phyloP scores from a whole-genome alignment of 2,888 invertebrate genomes.

The Tinea semifulvella region DNA sequence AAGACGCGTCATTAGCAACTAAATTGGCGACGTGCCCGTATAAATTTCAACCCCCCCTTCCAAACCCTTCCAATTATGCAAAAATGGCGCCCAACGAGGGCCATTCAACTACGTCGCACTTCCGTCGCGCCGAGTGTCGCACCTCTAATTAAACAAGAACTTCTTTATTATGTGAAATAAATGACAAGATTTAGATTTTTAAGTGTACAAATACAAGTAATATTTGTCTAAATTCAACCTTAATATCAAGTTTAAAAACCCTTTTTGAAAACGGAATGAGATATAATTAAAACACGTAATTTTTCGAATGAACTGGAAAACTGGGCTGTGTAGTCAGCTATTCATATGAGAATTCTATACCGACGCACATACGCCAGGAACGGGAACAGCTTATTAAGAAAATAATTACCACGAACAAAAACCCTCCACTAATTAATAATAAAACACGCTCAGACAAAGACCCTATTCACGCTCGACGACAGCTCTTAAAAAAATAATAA shows the following conservation, averaged over 20 bases:
- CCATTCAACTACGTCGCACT: conserved; percentile 57
- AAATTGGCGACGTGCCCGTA: conserved; percentile 62
- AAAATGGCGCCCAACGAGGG: conserved; percentile 60
- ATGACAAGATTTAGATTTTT: conserved; percentile 26
- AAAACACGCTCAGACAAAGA: conserved; percentile 65
- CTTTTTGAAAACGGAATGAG: neutral
- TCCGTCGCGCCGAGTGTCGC: conserved; percentile 54
- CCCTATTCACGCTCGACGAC: conserved; percentile 61
- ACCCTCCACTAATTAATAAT: conserved; percentile 64
- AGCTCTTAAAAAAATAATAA: conserved; percentile 42
- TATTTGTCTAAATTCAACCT: no score
- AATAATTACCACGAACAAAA: conserved; percentile 67
- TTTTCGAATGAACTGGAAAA: no score
- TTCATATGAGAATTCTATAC: neutral
- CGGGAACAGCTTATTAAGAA: conserved; percentile 67
- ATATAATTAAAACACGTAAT: neutral
- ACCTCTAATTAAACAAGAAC: conserved; percentile 63
- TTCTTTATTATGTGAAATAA: conserved; percentile 63
- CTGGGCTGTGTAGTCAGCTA: neutral
- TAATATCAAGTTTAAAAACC: neutral
- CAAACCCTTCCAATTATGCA: conserved; percentile 58
- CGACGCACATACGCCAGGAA: conserved; percentile 23
- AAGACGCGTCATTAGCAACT: conserved; percentile 64
- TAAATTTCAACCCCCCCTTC: conserved; percentile 56
- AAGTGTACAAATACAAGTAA: conserved; percentile 5